phyloP scores from a whole-genome alignment of 2,113 vertebrate genomes.

The Oreochromis aureus region DNA sequence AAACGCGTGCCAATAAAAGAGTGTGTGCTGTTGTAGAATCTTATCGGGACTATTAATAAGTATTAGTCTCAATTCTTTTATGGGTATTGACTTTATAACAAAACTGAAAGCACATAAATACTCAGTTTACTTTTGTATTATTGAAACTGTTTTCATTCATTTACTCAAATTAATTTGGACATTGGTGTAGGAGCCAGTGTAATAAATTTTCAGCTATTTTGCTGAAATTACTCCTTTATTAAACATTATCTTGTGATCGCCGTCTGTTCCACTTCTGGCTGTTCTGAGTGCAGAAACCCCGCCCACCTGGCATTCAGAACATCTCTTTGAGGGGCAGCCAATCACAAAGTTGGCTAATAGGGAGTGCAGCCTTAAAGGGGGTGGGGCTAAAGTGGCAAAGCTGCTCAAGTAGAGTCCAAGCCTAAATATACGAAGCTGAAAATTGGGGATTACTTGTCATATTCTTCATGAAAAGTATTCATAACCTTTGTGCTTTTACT shows the following conservation, averaged over 20 bases:
- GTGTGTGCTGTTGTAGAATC: neutral
- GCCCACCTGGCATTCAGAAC: neutral
- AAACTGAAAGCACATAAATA: neutral
- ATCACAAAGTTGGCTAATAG: neutral
- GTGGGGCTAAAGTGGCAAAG: neutral
- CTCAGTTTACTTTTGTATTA: accelerated
- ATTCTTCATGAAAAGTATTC: neutral
- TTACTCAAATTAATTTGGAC: accelerated
- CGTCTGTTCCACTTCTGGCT: accelerated
- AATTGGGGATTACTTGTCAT: neutral
- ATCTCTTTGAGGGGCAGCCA: neutral
- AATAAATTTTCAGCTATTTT: neutral
- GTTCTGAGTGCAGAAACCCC: neutral
- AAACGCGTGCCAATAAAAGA: neutral
- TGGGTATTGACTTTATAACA: neutral
- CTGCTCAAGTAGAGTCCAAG: neutral
- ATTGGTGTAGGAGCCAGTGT: accelerated
- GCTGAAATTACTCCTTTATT: accelerated
- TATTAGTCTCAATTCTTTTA: neutral
- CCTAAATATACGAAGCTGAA: accelerated
- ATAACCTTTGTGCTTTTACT: neutral
- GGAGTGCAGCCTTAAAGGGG: neutral
- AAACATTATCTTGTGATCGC: accelerated
- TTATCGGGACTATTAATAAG: neutral
- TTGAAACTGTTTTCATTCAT: neutral